These are phyloP conservation scores for Amphipyra tragopoginis DNA, from an alignment of 2,888 invertebrate genomes.

Conservation along the genomic window DNA sequence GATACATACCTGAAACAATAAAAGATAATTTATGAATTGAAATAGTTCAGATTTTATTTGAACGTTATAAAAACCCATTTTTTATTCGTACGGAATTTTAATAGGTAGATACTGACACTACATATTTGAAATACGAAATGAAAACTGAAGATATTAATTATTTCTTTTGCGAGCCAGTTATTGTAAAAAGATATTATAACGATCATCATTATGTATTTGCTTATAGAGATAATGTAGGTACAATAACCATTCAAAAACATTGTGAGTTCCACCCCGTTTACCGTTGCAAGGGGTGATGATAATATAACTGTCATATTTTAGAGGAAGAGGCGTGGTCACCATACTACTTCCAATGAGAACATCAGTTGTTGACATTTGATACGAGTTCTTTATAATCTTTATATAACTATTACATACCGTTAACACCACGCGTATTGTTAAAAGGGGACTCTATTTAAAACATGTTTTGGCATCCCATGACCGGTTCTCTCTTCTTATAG, in stretches of 20 bases:
- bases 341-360: slow-evolving; percentile 80
- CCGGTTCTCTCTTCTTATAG: neutral
- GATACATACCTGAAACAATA: slow-evolving; percentile 69
- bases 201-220: slow-evolving; percentile 7
- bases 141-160: neutral
- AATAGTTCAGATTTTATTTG: slow-evolving; percentile 10
- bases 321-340: slow-evolving; percentile 87
- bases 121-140: slow-evolving; percentile 16
- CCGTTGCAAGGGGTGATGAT: slow-evolving; percentile 70
- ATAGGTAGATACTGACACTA: too few relatives aligned
- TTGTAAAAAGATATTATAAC: slow-evolving; percentile 5
- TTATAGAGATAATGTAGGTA: slow-evolving; percentile 28
- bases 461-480: slow-evolving; percentile 13
- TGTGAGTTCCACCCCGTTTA: slow-evolving; percentile 56
- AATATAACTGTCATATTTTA: slow-evolving; percentile 79
- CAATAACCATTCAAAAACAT: slow-evolving; percentile 31
- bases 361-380: slow-evolving; percentile 74
- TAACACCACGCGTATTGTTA: slow-evolving; percentile 3
- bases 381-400: slow-evolving; percentile 66
- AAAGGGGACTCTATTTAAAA: slow-evolving; percentile 5
- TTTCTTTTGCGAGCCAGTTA: slow-evolving; percentile 17
- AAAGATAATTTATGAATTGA: slow-evolving; percentile 27
- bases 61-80: slow-evolving; percentile 6
- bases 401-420: slow-evolving; percentile 56
- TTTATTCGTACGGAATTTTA: slow-evolving; percentile 16